Percentiles rank a stretch among this genome's conserved stretches.
Conservation (phyloP, 2,888 invertebrate genomes). For the Corbicula japonica region DNA sequence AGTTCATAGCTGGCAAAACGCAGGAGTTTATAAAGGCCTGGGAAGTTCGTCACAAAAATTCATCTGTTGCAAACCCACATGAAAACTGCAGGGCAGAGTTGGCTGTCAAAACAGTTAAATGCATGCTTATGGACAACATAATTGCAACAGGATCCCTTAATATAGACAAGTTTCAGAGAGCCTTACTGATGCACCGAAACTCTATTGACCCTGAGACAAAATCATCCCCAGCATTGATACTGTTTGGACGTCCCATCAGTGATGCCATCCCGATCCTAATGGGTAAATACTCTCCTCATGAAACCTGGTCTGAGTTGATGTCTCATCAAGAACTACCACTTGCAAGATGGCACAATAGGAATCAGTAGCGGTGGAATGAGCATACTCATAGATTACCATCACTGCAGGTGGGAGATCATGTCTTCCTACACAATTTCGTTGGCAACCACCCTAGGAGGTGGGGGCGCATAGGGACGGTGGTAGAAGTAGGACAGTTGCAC, state of each 20-base stretch:
- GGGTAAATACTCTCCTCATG: constrained; percentile 54
- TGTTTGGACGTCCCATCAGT: constrained; percentile 62
- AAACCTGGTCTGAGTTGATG: constrained; percentile 48
- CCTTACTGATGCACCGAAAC: constrained; percentile 59
- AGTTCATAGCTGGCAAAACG: constrained; percentile 59
- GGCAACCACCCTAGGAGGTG: constrained; percentile 57
- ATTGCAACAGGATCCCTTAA: constrained; percentile 43
- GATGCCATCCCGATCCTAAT: constrained; percentile 58
- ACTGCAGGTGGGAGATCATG: constrained; percentile 61
- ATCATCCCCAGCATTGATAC: constrained; percentile 63
- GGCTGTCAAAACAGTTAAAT: constrained; percentile 65
- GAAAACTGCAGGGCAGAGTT: constrained; percentile 63
- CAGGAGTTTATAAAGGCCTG: constrained; percentile 49
- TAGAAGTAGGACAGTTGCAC: constrained; percentile 62
- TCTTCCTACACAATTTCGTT: constrained; percentile 53
- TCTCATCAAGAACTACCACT: constrained; percentile 47
- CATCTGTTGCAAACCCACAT: constrained; percentile 62
- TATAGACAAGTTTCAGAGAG: constrained; percentile 58
- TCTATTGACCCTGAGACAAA: constrained; percentile 61
- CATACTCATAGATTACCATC: constrained; percentile 49
- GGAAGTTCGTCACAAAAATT: constrained; percentile 59
- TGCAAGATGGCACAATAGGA: constrained; percentile 41
- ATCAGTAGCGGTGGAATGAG: constrained; percentile 50
- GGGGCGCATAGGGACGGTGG: constrained; percentile 46
- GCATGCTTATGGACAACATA: constrained; percentile 62